Percentiles rank a stretch among this genome's conserved stretches.
Evolutionary conservation across 2,797 vertebrate species (phyloP).

Genomic region (Hippoglossus hippoglossus): DNA sequence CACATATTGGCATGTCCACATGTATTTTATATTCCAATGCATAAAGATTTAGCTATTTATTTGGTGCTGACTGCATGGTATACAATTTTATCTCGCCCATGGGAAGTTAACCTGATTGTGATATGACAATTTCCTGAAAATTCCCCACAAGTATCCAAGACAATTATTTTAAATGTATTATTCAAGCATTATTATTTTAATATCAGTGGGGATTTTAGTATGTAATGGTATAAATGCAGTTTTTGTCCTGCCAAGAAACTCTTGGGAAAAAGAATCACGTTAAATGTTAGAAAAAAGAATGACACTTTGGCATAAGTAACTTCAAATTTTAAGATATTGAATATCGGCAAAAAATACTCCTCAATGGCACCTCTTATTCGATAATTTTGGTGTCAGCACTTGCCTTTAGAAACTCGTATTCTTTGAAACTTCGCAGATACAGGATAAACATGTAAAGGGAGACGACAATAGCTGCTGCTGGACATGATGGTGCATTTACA

Average conservation of each 20-base stretch:
- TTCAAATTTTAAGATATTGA: constrained; percentile 30
- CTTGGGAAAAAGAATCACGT: constrained; percentile 22
- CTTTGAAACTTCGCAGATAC: constrained; percentile 32
- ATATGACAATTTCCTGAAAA: not conserved
- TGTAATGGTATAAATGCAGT: constrained; percentile 17
- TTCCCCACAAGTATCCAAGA: not conserved
- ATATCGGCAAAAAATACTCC: constrained; percentile 28
- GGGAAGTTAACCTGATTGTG: not conserved
- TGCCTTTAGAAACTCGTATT: constrained; percentile 19
- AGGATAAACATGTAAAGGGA: constrained; percentile 1
- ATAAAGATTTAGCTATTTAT: not conserved
- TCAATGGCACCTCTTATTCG: constrained; percentile 11
- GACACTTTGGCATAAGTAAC: constrained; percentile 24
- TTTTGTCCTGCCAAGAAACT: constrained; percentile 37
- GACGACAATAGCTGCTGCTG: constrained; percentile 23
- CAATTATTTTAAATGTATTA: constrained; percentile 9
- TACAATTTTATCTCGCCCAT: not conserved
- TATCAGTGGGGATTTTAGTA: constrained; percentile 33
- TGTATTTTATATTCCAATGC: not conserved
- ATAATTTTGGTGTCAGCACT: constrained; percentile 22
- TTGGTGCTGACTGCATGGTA: not conserved
- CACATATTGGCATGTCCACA: not conserved
- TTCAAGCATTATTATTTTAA: constrained; percentile 31
- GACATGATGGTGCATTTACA: constrained; percentile 25
- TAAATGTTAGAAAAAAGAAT: constrained; percentile 20